phyloP scores from a whole-genome alignment of 2,113 vertebrate species.

The Melospiza georgiana region DNA sequence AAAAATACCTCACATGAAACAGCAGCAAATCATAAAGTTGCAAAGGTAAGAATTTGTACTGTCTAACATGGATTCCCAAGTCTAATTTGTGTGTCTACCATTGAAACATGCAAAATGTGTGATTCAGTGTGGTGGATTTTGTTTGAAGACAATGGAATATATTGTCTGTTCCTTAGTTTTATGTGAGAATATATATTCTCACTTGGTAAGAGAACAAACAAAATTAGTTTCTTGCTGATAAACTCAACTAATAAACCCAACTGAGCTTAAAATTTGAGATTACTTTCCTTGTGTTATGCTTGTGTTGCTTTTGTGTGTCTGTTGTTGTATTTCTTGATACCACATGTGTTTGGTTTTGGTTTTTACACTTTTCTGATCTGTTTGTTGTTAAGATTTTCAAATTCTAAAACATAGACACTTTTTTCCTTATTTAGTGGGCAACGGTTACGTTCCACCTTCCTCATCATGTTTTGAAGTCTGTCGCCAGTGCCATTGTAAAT shows the following conservation, averaged over 20 bases:
- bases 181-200: background rate
- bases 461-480: constrained; percentile 94
- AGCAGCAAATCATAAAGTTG: constrained; percentile 99
- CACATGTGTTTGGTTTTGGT: background rate
- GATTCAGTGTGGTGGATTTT: background rate
- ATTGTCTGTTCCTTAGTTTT: background rate
- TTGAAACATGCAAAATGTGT: background rate
- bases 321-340: background rate
- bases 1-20: constrained; percentile 99
- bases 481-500: constrained; percentile 92
- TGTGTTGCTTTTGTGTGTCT: background rate
- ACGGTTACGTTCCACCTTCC: constrained; percentile 98
- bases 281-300: background rate
- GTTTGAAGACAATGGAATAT: background rate
- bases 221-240: background rate
- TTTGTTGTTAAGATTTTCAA: background rate
- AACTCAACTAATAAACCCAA: background rate
- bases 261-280: background rate
- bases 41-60: constrained; percentile 84
- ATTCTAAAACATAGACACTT: background rate
- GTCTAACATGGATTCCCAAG: background rate
- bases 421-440: constrained; percentile 85
- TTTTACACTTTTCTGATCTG: background rate
- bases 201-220: background rate
- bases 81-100: background rate